Evolutionary conservation across 2,888 invertebrate genomes (phyloP).

Genomic region (Sarcophaga subvicina): DNA sequence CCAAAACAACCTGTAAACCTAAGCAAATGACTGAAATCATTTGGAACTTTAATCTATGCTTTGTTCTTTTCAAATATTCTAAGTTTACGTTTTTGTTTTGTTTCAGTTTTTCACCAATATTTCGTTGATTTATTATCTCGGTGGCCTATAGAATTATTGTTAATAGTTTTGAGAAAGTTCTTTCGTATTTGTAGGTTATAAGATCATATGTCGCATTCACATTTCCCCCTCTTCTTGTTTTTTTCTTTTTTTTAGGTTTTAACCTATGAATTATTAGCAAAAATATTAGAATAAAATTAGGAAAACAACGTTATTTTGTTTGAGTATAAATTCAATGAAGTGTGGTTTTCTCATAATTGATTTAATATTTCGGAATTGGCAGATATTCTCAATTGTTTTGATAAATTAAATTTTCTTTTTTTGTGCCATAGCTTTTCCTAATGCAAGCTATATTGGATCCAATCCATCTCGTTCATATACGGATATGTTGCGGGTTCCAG

Average conservation of each 20-base stretch:
- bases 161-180: constrained; percentile 27
- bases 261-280: background rate
- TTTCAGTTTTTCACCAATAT: background rate
- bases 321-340: no score
- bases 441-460: no score
- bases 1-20: constrained; percentile 50
- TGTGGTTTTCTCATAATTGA: no score
- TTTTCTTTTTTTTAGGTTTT: background rate
- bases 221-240: background rate
- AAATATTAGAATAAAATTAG: background rate
- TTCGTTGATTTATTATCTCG: constrained; percentile 36
- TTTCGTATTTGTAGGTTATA: background rate
- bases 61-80: constrained; percentile 8
- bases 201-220: background rate
- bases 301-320: background rate
- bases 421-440: no score
- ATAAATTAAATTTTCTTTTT: no score
- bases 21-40: constrained; percentile 15
- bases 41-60: constrained; percentile 10
- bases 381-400: no score
- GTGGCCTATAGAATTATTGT: background rate
- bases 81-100: constrained; percentile 33
- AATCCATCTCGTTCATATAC: no score
- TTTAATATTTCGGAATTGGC: no score
- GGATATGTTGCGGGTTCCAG: no score